Evolutionary conservation across 53 echinoderm and acorn worm species (phyloP).

Genomic region (Holothuria scabra): DNA sequence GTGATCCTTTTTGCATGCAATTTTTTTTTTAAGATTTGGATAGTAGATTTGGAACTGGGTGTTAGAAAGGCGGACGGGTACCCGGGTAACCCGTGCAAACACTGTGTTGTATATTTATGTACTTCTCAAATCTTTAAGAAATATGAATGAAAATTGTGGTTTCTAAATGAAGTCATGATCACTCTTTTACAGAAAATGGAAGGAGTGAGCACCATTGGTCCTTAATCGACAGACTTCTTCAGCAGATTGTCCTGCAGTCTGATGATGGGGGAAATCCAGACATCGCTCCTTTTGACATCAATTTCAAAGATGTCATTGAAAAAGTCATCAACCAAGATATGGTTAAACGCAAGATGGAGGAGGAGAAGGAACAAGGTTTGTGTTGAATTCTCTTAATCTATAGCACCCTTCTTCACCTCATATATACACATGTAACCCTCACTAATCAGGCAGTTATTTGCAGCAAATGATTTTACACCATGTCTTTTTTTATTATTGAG

Average conservation of each 20-base stretch:
- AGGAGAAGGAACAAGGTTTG: slow-evolving; percentile 91
- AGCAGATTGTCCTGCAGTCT: slow-evolving; percentile 95
- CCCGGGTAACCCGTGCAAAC: too few species aligned
- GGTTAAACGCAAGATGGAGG: slow-evolving; percentile 82
- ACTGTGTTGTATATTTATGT: too few species aligned
- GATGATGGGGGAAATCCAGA: slow-evolving; percentile 92
- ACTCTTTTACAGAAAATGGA: slow-evolving; percentile 72
- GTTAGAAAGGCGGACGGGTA: too few species aligned
- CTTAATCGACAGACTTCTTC: slow-evolving; percentile 86
- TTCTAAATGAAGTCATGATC: background rate
- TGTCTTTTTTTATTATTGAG: too few species aligned
- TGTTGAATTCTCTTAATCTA: background rate
- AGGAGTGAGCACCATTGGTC: slow-evolving; percentile 92
- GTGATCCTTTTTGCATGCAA: too few species aligned
- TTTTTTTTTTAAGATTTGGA: too few species aligned
- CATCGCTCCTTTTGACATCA: slow-evolving; percentile 94
- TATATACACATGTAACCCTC: too few species aligned
- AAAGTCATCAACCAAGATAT: slow-evolving; percentile 98
- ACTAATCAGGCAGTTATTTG: too few species aligned
- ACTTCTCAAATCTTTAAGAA: background rate
- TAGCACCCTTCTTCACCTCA: too few species aligned
- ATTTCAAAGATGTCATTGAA: slow-evolving; percentile 98
- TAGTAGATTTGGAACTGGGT: too few species aligned
- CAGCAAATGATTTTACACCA: too few species aligned
- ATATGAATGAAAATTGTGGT: background rate